A percentile compares a stretch with the other conserved stretches of the same genome.
Evolutionary conservation across 2,113 vertebrate genomes (phyloP).

Genomic region (Erythrocebus patas): DNA sequence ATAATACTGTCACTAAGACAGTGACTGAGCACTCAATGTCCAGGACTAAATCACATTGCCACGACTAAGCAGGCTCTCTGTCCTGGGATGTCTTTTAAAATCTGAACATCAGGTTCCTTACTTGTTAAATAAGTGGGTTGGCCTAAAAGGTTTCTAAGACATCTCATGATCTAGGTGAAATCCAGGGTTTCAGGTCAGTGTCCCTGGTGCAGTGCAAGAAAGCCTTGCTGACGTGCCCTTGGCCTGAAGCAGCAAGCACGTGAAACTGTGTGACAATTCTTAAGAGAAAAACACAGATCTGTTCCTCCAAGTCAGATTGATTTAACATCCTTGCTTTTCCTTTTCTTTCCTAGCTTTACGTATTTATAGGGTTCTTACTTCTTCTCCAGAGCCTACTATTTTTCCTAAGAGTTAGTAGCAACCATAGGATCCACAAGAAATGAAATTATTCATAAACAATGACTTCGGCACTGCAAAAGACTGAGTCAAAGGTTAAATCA

Average conservation of each 20-base stretch:
- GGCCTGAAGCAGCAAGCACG: neutral
- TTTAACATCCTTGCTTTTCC: neutral
- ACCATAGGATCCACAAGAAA: neutral
- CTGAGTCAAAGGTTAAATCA: neutral
- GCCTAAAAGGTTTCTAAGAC: neutral
- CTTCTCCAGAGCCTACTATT: neutral
- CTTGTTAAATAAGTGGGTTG: neutral
- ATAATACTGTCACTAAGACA: neutral
- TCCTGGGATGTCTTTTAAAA: neutral
- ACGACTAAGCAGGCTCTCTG: neutral
- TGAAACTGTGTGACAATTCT: neutral
- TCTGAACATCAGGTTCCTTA: neutral
- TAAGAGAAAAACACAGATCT: neutral
- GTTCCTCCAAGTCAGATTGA: slow-evolving; percentile 10
- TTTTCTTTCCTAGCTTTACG: neutral
- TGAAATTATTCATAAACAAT: neutral
- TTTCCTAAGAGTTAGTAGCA: neutral
- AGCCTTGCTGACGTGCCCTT: neutral
- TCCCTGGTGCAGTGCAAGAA: neutral
- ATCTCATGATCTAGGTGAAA: neutral
- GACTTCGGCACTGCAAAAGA: neutral
- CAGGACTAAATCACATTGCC: neutral
- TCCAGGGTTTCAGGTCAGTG: neutral
- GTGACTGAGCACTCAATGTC: neutral
- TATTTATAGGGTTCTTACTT: neutral